Evolutionary conservation across 2,113 vertebrate genomes (phyloP).

Genomic region (Mirza zaza): DNA sequence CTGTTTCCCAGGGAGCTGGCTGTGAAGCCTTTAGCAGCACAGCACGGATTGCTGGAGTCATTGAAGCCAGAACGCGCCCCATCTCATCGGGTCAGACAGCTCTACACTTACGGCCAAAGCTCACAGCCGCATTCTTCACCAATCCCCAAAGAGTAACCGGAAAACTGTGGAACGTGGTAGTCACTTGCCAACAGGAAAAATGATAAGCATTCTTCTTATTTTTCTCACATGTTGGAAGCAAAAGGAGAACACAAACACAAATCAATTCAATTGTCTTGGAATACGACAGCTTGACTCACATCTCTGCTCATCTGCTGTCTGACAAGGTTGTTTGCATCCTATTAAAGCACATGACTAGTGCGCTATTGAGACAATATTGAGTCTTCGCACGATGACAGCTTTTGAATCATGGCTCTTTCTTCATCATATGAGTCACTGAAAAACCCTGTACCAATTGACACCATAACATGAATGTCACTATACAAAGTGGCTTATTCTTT

Average conservation of each 20-base stretch:
- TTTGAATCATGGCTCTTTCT: slow-evolving; percentile 58
- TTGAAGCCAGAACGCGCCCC: background rate
- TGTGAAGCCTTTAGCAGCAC: slow-evolving; percentile 27
- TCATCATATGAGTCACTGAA: slow-evolving; percentile 20
- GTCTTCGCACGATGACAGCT: slow-evolving; percentile 48
- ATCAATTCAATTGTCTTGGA: slow-evolving; percentile 61
- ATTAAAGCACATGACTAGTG: slow-evolving; percentile 44
- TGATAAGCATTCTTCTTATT: background rate
- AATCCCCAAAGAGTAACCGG: background rate
- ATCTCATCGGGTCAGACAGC: background rate
- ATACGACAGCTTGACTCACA: slow-evolving; percentile 53
- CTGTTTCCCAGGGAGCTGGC: background rate
- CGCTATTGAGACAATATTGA: background rate
- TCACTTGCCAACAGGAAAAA: background rate
- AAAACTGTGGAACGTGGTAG: background rate
- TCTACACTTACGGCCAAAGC: background rate
- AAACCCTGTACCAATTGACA: slow-evolving; percentile 26
- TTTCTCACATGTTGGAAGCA: slow-evolving; percentile 21
- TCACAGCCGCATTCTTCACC: background rate
- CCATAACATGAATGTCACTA: background rate
- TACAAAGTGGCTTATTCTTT: slow-evolving; percentile 41
- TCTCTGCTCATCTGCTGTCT: slow-evolving; percentile 45
- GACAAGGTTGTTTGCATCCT: slow-evolving; percentile 63
- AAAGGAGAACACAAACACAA: slow-evolving; percentile 57
- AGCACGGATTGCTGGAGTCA: background rate